Evolutionary conservation across 2,888 invertebrate species (phyloP), one percentile per base, ranked within the genome.

Genomic region (Philereme transversata): DNA sequence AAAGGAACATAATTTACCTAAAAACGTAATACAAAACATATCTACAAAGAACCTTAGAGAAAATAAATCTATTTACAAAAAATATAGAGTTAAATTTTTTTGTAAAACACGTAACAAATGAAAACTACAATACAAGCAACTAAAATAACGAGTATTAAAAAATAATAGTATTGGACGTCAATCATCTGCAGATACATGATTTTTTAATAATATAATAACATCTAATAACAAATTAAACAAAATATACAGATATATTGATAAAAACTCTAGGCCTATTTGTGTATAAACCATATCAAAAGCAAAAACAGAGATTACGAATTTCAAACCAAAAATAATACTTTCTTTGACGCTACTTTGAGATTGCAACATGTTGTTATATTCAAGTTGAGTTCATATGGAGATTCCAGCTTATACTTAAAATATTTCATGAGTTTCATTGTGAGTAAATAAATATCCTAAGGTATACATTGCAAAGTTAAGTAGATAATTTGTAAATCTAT

Each of bases 91-190:
- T n/a, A 33, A 38, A 46, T n/a, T 35, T 11, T 45, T 52, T 56
- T 53, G 4, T 41, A 53, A 55, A 52, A 49, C 43, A 52, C 47
- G 50, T 56, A 61, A 65, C 58, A 61, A 60, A 51, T 65, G 57
- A 62, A 60, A 65, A 64, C 53, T 60, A 57, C 9, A 22, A 60
- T 54, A 56, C 40, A 40, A 40, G 40, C 8, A 60, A 57, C 51
- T 62, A 65, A 57, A 50, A 45, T 58, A 65, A 65, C 60, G 64
- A 69, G 64, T 67, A 67, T 64, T 67, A 52, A 57, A 60, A 58
- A 50, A 54, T 55, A 57, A 60, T 46, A 49, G 11, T 62, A 60
- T 4, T 62, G 62, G 65, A 65, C 65, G 65, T 62, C 34, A 52
- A 52, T 43, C 34, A 45, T 22, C 6, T 22, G n/a, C n/a, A n/a